Evolutionary conservation across 2,113 vertebrate species (phyloP), one percentile per base, ranked within the genome.

Genomic region (Mionectes macconnelli): DNA sequence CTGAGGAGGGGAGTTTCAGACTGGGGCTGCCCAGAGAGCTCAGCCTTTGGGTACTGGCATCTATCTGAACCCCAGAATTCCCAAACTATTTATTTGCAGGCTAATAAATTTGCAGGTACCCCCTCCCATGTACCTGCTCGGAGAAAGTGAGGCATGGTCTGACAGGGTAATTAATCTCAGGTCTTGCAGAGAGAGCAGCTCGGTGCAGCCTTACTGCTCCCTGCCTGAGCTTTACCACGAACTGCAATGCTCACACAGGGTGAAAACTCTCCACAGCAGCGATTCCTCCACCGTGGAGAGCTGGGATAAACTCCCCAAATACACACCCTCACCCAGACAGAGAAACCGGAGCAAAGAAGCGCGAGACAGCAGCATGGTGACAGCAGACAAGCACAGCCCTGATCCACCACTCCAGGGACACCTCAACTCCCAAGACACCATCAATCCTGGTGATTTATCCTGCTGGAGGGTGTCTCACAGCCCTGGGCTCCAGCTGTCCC

Each of bases 101-200:
- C 33, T 63, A 15, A n/a, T n/a, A n/a, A n/a, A n/a, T n/a, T n/a
- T n/a, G n/a, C n/a, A n/a, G n/a, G n/a, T n/a, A 35, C 66, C 50
- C 37, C 39, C 14, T 44, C 55, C 16, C 8, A 35, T 0, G 11
- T 21, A 50, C 7, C 18, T 3, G 17, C 66, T 25, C 10, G 27
- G 53, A 47, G 77, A 91, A 93, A 89, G 84, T 52, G 84, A 95
- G 87, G 89, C 73, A 91, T 0, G 1, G 33, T 14, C n/a, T 39
- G 25, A 50, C 0, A 1, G 45, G 35, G 22, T 23, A 42, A 47
- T 57, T 67, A 1, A n/a, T 12, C 42, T n/a, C 0, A 0, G 8
- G 10, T 81, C 28, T 33, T 45, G 16, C 14, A 68, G 21, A 19
- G 11, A 68, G 35, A 47, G 23, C 45, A 91, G 69, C 9, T 93